Evolutionary conservation across 2,797 vertebrate genomes (phyloP).

Genomic region (Artibeus jamaicensis): DNA sequence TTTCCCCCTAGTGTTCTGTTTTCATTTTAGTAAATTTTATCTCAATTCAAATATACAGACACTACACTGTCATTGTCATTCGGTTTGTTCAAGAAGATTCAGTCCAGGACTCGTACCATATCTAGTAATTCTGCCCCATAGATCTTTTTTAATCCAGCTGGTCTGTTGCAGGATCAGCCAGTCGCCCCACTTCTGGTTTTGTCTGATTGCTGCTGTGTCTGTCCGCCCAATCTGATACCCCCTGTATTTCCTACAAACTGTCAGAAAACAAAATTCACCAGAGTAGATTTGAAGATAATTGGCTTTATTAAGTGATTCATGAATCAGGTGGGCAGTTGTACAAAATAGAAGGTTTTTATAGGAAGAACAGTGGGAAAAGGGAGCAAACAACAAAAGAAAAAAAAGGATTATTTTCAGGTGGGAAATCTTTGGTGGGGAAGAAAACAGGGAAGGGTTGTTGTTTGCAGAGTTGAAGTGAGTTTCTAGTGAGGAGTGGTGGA

Average conservation of each 20-base stretch:
- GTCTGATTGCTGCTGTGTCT: background rate
- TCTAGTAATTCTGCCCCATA: background rate
- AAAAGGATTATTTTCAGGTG: background rate
- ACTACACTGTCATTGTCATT: background rate
- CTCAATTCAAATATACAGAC: background rate
- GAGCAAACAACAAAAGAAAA: background rate
- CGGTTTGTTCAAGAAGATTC: background rate
- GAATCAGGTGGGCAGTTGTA: no score
- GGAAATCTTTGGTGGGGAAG: background rate
- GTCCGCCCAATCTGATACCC: background rate
- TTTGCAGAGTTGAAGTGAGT: background rate
- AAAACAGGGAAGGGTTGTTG: background rate
- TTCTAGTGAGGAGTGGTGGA: background rate
- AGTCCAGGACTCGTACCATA: background rate
- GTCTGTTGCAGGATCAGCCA: background rate
- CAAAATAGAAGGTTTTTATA: no score
- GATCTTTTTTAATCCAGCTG: background rate
- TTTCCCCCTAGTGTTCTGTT: background rate
- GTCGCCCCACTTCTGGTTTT: background rate
- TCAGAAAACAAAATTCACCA: background rate
- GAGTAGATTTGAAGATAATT: no score
- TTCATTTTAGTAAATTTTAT: constrained; percentile 5
- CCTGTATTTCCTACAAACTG: background rate
- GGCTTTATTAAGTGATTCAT: no score
- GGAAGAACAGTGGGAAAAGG: background rate